These are phyloP conservation scores for Carposina sasakii DNA, from an alignment of 1,140 invertebrate genomes.

Conservation along the genomic window DNA sequence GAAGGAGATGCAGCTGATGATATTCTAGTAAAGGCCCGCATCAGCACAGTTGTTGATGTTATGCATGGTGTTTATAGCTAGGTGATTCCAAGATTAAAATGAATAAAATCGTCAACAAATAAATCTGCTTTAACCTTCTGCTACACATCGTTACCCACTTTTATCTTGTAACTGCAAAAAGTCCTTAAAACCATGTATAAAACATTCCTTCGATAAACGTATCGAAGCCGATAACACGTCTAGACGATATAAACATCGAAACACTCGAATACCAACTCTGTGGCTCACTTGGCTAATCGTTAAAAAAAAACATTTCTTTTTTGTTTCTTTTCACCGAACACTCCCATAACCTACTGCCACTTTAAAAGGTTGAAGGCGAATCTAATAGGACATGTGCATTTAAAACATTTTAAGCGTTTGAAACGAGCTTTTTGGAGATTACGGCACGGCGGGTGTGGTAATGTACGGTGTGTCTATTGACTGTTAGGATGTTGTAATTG, in stretches of 20 bases:
- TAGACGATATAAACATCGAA: constrained; percentile 66
- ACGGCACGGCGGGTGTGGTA: constrained; percentile 34
- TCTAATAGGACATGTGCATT: constrained; percentile 57
- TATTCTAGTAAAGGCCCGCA: too few species aligned
- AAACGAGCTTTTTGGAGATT: constrained; percentile 46
- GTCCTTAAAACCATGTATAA: too few species aligned
- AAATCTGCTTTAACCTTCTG: too few species aligned
- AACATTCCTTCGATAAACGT: constrained; percentile 60
- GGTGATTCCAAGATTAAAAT: too few species aligned
- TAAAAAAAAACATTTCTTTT: constrained; percentile 50
- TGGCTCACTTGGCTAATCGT: constrained; percentile 70
- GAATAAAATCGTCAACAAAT: too few species aligned
- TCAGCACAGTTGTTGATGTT: too few species aligned
- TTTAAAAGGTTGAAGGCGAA: constrained; percentile 68
- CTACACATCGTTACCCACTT: too few species aligned
- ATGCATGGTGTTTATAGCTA: too few species aligned
- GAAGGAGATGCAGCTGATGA: too few species aligned
- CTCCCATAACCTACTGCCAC: constrained; percentile 54
- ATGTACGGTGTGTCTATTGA: too few species aligned
- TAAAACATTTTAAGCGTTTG: constrained; percentile 46
- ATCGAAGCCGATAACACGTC: constrained; percentile 61
- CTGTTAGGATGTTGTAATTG: too few species aligned
- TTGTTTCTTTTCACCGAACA: constrained; percentile 40
- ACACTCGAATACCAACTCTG: constrained; percentile 63
- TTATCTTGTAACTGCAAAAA: too few species aligned